Percentiles rank a stretch among this genome's conserved stretches.
Conservation (phyloP, 2,797 vertebrate species). For the Cirrhinus molitorella region DNA sequence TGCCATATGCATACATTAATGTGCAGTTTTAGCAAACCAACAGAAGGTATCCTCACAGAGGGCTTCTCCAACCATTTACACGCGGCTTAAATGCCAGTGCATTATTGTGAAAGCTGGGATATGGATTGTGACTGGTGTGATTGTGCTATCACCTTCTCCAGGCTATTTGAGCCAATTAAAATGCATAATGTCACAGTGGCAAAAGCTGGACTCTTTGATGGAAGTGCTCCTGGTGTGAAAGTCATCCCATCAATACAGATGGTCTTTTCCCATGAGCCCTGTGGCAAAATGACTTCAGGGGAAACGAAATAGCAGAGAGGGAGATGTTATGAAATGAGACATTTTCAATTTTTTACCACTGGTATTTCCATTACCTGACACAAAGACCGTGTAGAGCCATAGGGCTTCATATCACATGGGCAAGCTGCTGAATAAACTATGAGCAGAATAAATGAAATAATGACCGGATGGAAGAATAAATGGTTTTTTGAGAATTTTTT, state of each 20-base stretch:
- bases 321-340: conserved; percentile 37
- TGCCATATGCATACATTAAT: background rate
- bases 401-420: conserved; percentile 51
- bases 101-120: conserved; percentile 38
- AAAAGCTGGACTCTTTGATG: conserved; percentile 44
- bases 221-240: conserved; percentile 44
- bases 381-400: conserved; percentile 47
- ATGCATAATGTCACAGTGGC: conserved; percentile 45
- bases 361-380: conserved; percentile 52
- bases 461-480: conserved; percentile 15
- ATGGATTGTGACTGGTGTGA: conserved; percentile 42
- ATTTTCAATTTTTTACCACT: conserved; percentile 48
- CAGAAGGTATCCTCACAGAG: conserved; percentile 9
- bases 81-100: background rate
- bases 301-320: conserved; percentile 25
- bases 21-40: conserved; percentile 13
- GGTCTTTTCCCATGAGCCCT: conserved; percentile 47
- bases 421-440: conserved; percentile 45
- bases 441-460: conserved; percentile 46
- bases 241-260: conserved; percentile 48
- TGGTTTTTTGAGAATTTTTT: background rate
- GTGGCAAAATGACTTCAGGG: conserved; percentile 45
- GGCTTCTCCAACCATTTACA: conserved; percentile 8
- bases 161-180: conserved; percentile 58
- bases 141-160: conserved; percentile 26